Evolutionary conservation across 2,888 invertebrate genomes (phyloP).

Genomic region (Diabrotica balteata): DNA sequence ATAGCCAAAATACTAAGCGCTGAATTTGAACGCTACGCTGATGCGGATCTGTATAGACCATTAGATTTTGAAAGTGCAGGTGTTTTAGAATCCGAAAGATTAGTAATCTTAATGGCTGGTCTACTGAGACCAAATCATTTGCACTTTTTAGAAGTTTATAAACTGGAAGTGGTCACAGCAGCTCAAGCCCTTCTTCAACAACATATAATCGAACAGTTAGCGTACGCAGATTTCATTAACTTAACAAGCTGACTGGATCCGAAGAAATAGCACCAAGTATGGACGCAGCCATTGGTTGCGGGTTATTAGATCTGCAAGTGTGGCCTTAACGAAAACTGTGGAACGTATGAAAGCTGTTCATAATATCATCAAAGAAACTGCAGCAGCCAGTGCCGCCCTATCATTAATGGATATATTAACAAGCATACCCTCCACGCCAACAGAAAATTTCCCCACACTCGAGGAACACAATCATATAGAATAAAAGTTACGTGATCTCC

Average conservation of each 20-base stretch:
- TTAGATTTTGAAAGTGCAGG: constrained; percentile 64
- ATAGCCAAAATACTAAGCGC: constrained; percentile 97
- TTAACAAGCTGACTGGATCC: no score
- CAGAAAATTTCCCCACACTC: constrained; percentile 73
- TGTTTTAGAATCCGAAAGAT: constrained; percentile 81
- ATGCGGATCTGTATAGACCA: constrained; percentile 89
- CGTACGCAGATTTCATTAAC: no score
- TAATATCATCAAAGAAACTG: constrained; percentile 79
- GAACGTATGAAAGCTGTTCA: constrained; percentile 77
- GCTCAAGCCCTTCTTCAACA: no score
- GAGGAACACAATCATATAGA: constrained; percentile 75
- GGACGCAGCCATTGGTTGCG: no score
- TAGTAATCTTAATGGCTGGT: constrained; percentile 74
- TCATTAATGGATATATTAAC: constrained; percentile 12
- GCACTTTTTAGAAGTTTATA: constrained; percentile 85
- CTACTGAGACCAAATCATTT: constrained; percentile 86
- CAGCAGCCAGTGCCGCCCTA: constrained; percentile 69
- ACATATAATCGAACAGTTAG: no score
- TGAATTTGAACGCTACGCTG: constrained; percentile 91
- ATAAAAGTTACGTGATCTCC: constrained; percentile 76
- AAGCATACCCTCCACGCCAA: constrained; percentile 50
- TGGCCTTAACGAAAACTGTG: constrained; percentile 69
- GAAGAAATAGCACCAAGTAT: no score
- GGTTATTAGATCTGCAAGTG: no score
- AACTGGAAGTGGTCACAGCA: no score